phyloP scores from a whole-genome alignment of 2,113 vertebrate genomes.

The Prochilodus magdalenae region DNA sequence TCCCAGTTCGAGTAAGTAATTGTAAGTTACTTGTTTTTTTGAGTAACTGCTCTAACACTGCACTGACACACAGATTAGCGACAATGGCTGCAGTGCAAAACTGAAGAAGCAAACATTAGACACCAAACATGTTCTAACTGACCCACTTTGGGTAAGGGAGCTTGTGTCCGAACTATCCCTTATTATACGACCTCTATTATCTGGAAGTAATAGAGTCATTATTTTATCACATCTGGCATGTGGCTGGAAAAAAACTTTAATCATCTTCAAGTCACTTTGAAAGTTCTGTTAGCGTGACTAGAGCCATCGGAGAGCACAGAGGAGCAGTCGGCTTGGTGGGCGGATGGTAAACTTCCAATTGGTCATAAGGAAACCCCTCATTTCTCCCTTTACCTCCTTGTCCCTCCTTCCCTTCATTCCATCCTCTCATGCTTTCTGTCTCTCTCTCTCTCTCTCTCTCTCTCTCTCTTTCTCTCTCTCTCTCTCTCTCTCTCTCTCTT shows the following conservation, averaged over 20 bases:
- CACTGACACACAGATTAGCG: too few relatives aligned
- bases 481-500: constrained; percentile 18
- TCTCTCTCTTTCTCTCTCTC: not conserved
- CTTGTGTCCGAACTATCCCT: too few relatives aligned
- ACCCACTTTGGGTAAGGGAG: too few relatives aligned
- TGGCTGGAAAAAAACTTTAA: not conserved
- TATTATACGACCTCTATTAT: too few relatives aligned
- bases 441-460: not conserved
- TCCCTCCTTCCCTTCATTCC: not conserved
- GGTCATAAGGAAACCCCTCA: constrained; percentile 39
- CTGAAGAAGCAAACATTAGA: too few relatives aligned
- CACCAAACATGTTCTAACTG: too few relatives aligned
- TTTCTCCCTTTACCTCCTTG: constrained; percentile 28
- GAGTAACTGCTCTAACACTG: too few relatives aligned
- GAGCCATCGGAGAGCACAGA: not conserved
- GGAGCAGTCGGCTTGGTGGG: not conserved
- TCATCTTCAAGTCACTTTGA: not conserved
- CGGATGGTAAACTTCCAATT: not conserved
- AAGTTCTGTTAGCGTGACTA: constrained; percentile 10
- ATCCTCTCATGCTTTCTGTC: constrained; percentile 5
- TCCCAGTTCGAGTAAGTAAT: too few relatives aligned
- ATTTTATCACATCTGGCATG: not conserved
- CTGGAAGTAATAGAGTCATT: too few relatives aligned
- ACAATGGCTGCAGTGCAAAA: too few relatives aligned
- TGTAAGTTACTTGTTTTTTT: too few relatives aligned